phyloP scores from a whole-genome alignment of 2,797 vertebrate species.

The Champsocephalus gunnari region DNA sequence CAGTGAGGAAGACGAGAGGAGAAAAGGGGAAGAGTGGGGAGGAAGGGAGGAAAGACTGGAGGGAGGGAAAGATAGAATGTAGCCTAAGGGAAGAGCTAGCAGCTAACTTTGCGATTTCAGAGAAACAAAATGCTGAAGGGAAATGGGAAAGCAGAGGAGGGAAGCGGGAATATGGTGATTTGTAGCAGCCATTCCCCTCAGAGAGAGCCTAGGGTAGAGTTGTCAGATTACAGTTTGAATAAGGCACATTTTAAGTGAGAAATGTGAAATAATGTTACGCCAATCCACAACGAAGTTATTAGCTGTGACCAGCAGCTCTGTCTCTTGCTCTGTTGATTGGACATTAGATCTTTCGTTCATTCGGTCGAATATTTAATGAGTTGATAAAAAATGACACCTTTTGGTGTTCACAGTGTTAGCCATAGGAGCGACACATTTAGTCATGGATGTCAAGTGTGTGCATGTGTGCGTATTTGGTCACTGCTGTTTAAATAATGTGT shows the following conservation, averaged over 20 bases:
- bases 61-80: conserved; percentile 23
- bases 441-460: too few relatives aligned
- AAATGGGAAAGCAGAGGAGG: conserved; percentile 38
- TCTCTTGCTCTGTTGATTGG: too few relatives aligned
- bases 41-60: background rate
- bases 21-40: conserved; percentile 22
- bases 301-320: too few relatives aligned
- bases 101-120: conserved; percentile 68
- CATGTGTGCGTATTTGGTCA: too few relatives aligned
- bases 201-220: conserved; percentile 53
- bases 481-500: too few relatives aligned
- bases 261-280: background rate
- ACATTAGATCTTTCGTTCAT: too few relatives aligned
- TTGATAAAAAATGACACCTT: too few relatives aligned
- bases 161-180: conserved; percentile 50
- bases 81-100: conserved; percentile 47
- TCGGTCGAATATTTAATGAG: too few relatives aligned
- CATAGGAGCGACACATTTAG: too few relatives aligned
- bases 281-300: conserved; percentile 15
- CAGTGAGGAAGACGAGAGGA: conserved; percentile 27
- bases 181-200: conserved; percentile 44
- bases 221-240: conserved; percentile 54
- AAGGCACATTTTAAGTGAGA: conserved; percentile 24
- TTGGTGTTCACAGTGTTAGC: too few relatives aligned
- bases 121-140: conserved; percentile 71